Evolutionary conservation across 1,140 invertebrate genomes (phyloP).

Genomic region (Aphaenogaster rudis): DNA sequence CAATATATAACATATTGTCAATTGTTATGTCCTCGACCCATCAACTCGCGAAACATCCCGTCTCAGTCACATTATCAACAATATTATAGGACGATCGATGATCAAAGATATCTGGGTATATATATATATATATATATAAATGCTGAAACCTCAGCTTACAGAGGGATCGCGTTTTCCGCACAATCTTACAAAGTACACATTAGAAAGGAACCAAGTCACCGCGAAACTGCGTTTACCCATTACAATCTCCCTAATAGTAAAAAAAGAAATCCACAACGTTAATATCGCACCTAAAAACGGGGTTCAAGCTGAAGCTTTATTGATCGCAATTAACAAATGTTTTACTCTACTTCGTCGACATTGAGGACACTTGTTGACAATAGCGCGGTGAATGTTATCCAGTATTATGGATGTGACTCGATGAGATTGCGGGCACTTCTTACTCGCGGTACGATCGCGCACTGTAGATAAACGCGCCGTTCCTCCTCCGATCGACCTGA

Average conservation of each 20-base stretch:
- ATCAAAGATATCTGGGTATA: conserved; percentile 18
- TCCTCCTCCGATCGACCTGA: conserved; percentile 43
- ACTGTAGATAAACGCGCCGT: conserved; percentile 35
- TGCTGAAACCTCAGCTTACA: conserved; percentile 41
- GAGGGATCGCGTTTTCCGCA: conserved; percentile 43
- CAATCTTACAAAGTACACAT: conserved; percentile 68
- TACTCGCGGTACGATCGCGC: conserved; percentile 5
- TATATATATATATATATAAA: not conserved
- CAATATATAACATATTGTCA: conserved; percentile 72
- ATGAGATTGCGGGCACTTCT: not conserved
- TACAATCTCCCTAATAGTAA: conserved; percentile 5
- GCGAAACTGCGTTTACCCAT: conserved; percentile 39
- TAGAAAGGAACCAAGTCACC: conserved; percentile 49
- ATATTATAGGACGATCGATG: conserved; percentile 60
- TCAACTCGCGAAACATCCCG: conserved; percentile 58
- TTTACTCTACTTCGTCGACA: not conserved
- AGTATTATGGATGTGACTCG: conserved; percentile 13
- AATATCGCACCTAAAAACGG: conserved; percentile 3
- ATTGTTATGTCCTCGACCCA: conserved; percentile 47
- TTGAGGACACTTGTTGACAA: conserved; percentile 20
- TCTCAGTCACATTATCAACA: conserved; percentile 64
- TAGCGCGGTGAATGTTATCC: conserved; percentile 12
- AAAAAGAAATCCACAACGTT: conserved; percentile 2
- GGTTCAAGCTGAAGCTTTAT: conserved; percentile 17
- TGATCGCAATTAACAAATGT: conserved; percentile 24